phyloP scores from a whole-genome alignment of 2,888 invertebrate genomes.

The Rhingia rostrata region DNA sequence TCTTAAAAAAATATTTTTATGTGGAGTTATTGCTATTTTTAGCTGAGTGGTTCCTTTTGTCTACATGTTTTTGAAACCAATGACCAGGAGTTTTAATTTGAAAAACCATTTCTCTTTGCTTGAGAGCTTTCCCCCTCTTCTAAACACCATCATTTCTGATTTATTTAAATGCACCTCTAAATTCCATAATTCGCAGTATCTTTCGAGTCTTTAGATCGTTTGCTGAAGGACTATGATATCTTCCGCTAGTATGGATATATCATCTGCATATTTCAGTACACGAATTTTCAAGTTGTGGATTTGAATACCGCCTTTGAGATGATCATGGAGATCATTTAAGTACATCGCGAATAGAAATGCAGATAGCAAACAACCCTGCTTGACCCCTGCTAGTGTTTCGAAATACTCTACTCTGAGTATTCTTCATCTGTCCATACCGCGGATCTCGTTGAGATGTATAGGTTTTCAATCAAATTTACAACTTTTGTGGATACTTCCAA shows the following conservation, averaged over 20 bases:
- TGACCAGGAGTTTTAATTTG: too few species aligned
- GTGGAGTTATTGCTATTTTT: conserved; percentile 10
- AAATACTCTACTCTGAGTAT: conserved; percentile 5
- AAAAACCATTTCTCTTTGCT: too few species aligned
- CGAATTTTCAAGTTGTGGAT: neutral
- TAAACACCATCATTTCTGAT: too few species aligned
- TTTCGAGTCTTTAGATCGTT: too few species aligned
- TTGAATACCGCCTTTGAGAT: neutral
- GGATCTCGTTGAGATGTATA: too few species aligned
- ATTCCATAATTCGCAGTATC: too few species aligned
- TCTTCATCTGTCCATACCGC: conserved; percentile 24
- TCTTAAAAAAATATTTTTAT: conserved; percentile 2
- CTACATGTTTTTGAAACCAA: conserved; percentile 3
- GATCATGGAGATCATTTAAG: conserved; percentile 19
- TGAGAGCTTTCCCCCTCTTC: too few species aligned
- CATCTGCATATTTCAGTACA: conserved; percentile 14
- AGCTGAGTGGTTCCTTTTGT: neutral
- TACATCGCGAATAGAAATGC: conserved; percentile 7
- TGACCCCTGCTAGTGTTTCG: conserved; percentile 7
- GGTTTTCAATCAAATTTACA: too few species aligned
- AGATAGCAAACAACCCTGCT: conserved; percentile 18
- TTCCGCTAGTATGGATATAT: too few species aligned
- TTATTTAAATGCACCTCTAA: too few species aligned
- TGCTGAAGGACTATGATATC: too few species aligned
- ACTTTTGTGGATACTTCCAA: conserved; percentile 14